A percentile compares a stretch with the other conserved stretches of the same genome.
Evolutionary conservation across 1,140 invertebrate species (phyloP).

Genomic region (Maconellicoccus hirsutus): DNA sequence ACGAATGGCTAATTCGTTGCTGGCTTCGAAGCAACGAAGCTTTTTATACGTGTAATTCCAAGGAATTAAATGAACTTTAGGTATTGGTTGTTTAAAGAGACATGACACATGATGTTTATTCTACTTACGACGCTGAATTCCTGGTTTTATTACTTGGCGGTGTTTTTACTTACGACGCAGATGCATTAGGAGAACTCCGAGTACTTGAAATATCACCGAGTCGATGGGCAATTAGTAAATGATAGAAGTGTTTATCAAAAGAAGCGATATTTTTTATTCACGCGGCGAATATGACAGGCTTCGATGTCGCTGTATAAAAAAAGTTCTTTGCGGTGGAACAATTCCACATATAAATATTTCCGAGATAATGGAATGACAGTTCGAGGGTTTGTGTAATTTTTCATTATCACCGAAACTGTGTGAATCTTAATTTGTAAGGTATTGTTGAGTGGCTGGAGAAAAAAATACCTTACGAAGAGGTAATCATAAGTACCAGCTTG

Average conservation of each 20-base stretch:
- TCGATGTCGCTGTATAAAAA: not conserved
- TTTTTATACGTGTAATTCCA: no score
- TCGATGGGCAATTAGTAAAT: not conserved
- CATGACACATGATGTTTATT: no score
- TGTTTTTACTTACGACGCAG: not conserved
- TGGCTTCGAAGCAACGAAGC: no score
- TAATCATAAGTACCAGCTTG: not conserved
- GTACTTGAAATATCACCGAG: not conserved
- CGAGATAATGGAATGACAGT: not conserved
- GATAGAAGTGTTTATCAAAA: not conserved
- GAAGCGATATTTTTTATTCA: not conserved
- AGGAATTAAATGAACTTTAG: no score
- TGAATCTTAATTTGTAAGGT: conserved; percentile 3
- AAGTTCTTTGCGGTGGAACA: no score
- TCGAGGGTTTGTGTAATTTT: not conserved
- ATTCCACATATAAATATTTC: not conserved
- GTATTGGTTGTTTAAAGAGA: no score
- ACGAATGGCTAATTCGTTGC: not conserved
- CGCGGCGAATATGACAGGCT: not conserved
- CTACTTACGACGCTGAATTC: not conserved
- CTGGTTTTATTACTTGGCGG: not conserved
- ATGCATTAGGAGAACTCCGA: not conserved
- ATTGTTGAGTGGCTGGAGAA: not conserved
- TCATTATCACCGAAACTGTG: not conserved
- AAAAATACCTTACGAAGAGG: not conserved